phyloP scores from a whole-genome alignment of 2,888 invertebrate genomes.

The Ctenicera cuprea region DNA sequence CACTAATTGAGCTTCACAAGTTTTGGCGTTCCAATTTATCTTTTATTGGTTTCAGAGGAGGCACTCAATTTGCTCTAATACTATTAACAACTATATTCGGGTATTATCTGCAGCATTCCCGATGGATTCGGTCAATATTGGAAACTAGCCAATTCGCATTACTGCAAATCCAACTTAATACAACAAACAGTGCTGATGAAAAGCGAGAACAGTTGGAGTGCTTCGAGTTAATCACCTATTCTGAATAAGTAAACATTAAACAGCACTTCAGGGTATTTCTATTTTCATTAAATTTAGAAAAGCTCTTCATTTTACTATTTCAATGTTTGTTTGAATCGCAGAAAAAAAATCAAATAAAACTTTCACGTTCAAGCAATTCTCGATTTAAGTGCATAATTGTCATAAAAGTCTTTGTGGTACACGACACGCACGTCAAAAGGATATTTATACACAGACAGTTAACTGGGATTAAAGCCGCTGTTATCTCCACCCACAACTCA shows the following conservation, averaged over 20 bases:
- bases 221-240: constrained; percentile 13
- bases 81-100: not conserved
- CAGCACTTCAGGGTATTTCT: not conserved
- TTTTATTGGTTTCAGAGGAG: too few relatives aligned
- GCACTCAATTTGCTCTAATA: not conserved
- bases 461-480: not conserved
- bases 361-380: too few relatives aligned
- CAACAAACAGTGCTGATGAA: constrained; percentile 15
- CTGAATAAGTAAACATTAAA: constrained; percentile 4
- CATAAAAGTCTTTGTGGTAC: not conserved
- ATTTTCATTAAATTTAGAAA: not conserved
- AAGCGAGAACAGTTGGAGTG: constrained; percentile 17
- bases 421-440: not conserved
- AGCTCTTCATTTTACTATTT: too few relatives aligned
- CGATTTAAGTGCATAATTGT: not conserved
- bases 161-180: not conserved
- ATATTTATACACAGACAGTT: not conserved
- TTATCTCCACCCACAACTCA: constrained; percentile 9
- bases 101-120: not conserved
- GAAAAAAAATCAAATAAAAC: too few relatives aligned
- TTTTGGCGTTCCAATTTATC: too few relatives aligned
- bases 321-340: not conserved
- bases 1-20: too few relatives aligned
- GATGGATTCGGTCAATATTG: constrained; percentile 3
- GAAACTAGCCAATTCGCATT: constrained; percentile 16